A percentile compares a stretch with the other conserved stretches of the same genome.
These are phyloP conservation scores for Osedax fenrisi DNA, from an alignment of 2,888 invertebrate species.

Conservation along the genomic window DNA sequence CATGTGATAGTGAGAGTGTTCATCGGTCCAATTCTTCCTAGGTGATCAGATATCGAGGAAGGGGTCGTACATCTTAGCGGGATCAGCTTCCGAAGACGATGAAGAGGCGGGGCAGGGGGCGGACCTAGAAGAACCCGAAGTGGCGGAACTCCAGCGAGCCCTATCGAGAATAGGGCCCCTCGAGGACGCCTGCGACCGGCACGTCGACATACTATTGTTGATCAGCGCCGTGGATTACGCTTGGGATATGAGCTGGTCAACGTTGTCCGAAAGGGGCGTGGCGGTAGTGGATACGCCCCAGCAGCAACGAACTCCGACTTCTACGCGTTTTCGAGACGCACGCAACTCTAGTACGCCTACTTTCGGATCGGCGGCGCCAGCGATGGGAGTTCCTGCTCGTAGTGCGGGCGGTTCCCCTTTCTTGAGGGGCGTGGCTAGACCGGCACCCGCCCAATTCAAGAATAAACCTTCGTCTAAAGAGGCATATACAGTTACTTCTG, in stretches of 20 bases:
- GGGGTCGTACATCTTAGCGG: no score
- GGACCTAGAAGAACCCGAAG: constrained; percentile 5
- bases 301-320: constrained; percentile 27
- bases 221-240: constrained; percentile 17
- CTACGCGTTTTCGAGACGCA: background rate
- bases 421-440: background rate
- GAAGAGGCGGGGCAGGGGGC: background rate
- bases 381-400: background rate
- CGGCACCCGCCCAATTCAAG: background rate
- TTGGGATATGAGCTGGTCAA: constrained; percentile 21
- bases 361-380: no score
- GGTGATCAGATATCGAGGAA: no score
- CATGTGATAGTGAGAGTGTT: no score
- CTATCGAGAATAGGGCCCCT: background rate
- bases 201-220: constrained; percentile 26
- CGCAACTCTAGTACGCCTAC: background rate
- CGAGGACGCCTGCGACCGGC: constrained; percentile 21
- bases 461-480: background rate
- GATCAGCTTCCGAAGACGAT: constrained; percentile 5
- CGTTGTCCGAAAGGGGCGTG: background rate
- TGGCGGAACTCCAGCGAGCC: background rate
- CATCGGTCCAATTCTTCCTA: no score
- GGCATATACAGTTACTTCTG: background rate
- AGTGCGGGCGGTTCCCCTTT: background rate
- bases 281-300: background rate